Conservation (phyloP, 1,140 invertebrate genomes). For the Ceratina australensis region DNA sequence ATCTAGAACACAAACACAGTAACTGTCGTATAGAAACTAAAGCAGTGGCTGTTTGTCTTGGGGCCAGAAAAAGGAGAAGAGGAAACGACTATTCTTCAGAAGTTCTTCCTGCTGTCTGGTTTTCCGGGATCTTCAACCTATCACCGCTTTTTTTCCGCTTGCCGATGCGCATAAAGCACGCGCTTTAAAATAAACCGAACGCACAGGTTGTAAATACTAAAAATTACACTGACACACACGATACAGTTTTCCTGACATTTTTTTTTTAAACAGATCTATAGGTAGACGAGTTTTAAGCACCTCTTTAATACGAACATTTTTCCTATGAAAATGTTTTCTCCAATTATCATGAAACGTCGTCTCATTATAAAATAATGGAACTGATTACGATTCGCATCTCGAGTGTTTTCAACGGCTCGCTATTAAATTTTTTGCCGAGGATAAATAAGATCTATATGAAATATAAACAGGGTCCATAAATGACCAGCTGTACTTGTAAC, state of each 20-base stretch:
- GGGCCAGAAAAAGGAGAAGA: conserved; percentile 26
- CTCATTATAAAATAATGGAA: no score
- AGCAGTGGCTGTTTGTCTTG: conserved; percentile 53
- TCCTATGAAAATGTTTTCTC: no score
- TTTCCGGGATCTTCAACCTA: conserved; percentile 42
- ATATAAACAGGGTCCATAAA: not conserved
- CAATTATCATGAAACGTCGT: no score
- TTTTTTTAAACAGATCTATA: no score
- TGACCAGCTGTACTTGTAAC: not conserved
- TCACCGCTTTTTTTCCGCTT: conserved; percentile 20
- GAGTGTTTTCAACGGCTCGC: not conserved
- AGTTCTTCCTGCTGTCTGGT: conserved; percentile 55
- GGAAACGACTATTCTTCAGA: conserved; percentile 59
- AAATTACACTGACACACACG: no score
- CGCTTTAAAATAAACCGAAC: conserved; percentile 42
- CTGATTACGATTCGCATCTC: no score
- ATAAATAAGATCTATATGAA: not conserved
- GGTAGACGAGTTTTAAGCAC: no score
- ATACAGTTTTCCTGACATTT: no score
- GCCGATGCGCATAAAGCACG: conserved; percentile 5
- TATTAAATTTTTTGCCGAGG: not conserved
- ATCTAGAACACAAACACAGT: conserved; percentile 30
- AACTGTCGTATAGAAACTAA: conserved; percentile 27
- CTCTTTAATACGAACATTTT: no score
- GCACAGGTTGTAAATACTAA: not conserved